A percentile compares a stretch with the other conserved stretches of the same genome.
Conservation (phyloP, 2,888 invertebrate genomes). For the Coelinius sp. region DNA sequence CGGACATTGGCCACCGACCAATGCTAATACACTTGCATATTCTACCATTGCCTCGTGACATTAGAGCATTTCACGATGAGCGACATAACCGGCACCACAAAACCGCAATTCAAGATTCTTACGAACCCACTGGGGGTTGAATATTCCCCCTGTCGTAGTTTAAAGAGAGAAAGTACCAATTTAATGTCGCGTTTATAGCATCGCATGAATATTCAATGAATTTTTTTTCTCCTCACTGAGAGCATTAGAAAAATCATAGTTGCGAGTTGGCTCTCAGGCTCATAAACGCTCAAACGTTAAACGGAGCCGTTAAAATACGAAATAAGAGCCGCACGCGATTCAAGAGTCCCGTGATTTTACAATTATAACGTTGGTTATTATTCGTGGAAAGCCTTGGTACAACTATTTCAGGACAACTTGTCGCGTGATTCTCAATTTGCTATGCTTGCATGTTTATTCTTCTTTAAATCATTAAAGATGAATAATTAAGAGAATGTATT, state of each 20-base stretch:
- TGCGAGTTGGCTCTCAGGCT: slow-evolving; percentile 26
- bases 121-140: slow-evolving; percentile 40
- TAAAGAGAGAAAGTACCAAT: slow-evolving; percentile 29
- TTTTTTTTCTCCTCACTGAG: background rate
- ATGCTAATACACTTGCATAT: slow-evolving; percentile 35
- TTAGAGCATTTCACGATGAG: slow-evolving; percentile 17
- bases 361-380: slow-evolving; percentile 30
- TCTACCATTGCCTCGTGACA: slow-evolving; percentile 15
- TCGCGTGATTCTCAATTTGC: slow-evolving; percentile 3
- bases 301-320: slow-evolving; percentile 52
- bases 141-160: background rate
- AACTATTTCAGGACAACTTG: slow-evolving; percentile 11
- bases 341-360: slow-evolving; percentile 26
- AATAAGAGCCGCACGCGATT: slow-evolving; percentile 51
- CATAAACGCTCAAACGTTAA: slow-evolving; percentile 48
- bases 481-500: slow-evolving; percentile 27
- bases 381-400: slow-evolving; percentile 23
- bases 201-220: background rate
- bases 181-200: slow-evolving; percentile 33
- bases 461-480: slow-evolving; percentile 11
- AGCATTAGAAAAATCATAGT: slow-evolving; percentile 23
- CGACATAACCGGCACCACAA: slow-evolving; percentile 36
- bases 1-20: slow-evolving; percentile 29
- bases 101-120: slow-evolving; percentile 45
- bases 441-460: background rate